A percentile compares a stretch with the other conserved stretches of the same genome.
phyloP scores from a whole-genome alignment of 1,140 invertebrate species.

The Saccostrea echinata region DNA sequence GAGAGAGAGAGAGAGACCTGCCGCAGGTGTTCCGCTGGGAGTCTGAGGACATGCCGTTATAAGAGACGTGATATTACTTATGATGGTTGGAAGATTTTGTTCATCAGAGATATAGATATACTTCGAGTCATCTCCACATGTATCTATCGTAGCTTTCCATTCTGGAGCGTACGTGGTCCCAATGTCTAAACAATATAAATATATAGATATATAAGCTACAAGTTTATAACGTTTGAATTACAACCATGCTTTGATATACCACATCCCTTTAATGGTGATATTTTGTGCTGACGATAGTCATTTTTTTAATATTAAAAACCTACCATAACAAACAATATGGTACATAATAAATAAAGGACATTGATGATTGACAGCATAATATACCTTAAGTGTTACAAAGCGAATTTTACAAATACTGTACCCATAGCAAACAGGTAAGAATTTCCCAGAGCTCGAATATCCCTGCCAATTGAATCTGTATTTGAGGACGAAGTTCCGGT shows the following conservation, averaged over 20 bases:
- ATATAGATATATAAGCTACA: no score
- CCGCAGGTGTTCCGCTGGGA: not conserved
- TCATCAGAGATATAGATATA: constrained; percentile 1
- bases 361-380: no score
- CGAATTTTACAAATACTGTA: not conserved
- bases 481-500: not conserved
- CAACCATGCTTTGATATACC: no score
- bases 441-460: not conserved
- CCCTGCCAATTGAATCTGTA: constrained; percentile 5
- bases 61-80: not conserved
- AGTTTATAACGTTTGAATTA: no score
- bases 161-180: not conserved
- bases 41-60: not conserved
- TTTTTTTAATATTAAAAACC: no score
- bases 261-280: no score
- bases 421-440: not conserved
- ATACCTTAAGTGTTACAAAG: no score
- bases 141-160: constrained; percentile 17
- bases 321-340: no score
- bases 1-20: not conserved
- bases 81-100: not conserved
- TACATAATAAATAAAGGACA: no score
- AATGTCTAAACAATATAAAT: not conserved
- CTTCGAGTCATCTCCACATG: not conserved
- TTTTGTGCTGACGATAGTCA: no score